Evolutionary conservation across 2,888 invertebrate genomes (phyloP), one percentile per base, ranked within the genome.

Genomic region (Odontomyia ornata): DNA sequence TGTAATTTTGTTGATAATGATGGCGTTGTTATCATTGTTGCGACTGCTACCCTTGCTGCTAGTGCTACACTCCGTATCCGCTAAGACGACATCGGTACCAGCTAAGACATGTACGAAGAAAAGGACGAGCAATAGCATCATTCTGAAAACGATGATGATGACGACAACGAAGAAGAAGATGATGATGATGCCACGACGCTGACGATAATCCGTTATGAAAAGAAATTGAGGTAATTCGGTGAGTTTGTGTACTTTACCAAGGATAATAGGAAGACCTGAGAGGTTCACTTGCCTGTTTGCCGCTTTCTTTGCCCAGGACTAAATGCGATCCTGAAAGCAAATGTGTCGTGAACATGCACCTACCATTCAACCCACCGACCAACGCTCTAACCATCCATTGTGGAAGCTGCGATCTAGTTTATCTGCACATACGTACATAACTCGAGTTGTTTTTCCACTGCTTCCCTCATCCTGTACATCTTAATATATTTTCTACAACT

Each of bases 141-240:
- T 27, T 1, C 15, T 27, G n/a, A 36, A 7, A 36, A 36, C 36
- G 43, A 36, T 36, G 36, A 65, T 65, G 69, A 69, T 47, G 69
- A 69, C 30, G 30, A 65, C 27, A 18, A 30, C 36, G 65, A 28
- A 27, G 28, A 64, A 23, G 62, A 64, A 28, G 65, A 46, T 23
- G 69, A 47, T 30, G 69, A 47, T 65, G 47, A 69, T 69, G 69
- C 69, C 30, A 69, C 36, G 47, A 69, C 47, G 47, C 69, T 69
- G 47, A 69, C 69, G 69, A 69, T 69, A 69, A 69, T 69, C 69
- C 69, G 5, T 47, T 23, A 69, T 69, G 69, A 69, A 69, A 69
- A 69, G 69, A 69, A 69, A 69, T 69, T 69, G 69, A 69, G 69
- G 69, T 69, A 69, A 69, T 69, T 69, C 69, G 69, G 69, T 69